Conservation (phyloP, 2,797 vertebrate genomes). For the Parauchenoglanis ngamensis region DNA sequence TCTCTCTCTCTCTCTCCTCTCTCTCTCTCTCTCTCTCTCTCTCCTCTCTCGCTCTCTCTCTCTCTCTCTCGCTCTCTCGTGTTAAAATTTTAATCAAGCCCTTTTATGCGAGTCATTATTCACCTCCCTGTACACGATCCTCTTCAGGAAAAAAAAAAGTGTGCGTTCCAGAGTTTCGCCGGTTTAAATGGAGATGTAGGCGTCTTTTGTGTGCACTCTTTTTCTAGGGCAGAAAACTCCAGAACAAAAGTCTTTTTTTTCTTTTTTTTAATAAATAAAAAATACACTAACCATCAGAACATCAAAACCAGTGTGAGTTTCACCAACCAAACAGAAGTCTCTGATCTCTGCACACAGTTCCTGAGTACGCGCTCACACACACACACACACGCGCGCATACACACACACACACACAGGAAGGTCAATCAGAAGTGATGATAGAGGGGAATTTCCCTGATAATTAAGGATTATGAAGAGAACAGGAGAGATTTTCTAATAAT, state of each 20-base stretch:
- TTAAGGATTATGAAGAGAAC: slow-evolving; percentile 23
- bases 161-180: not conserved
- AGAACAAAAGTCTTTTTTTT: not conserved
- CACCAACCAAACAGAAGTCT: not conserved
- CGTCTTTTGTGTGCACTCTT: not conserved
- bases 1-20: no score
- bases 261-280: not conserved
- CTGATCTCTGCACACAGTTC: not conserved
- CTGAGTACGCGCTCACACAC: not conserved
- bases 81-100: slow-evolving; percentile 25
- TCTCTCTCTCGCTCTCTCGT: not conserved
- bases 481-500: slow-evolving; percentile 14
- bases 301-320: not conserved
- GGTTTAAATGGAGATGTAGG: not conserved
- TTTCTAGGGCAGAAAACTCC: not conserved
- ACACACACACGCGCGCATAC: not conserved
- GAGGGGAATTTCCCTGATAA: slow-evolving; percentile 23
- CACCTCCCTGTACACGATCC: not conserved
- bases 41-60: not conserved
- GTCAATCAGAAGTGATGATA: slow-evolving; percentile 16
- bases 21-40: no score
- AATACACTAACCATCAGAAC: not conserved
- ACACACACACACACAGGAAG: slow-evolving; percentile 14
- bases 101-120: slow-evolving; percentile 17
- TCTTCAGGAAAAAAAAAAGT: not conserved